A percentile compares a stretch with the other conserved stretches of the same genome.
Evolutionary conservation across 2,888 invertebrate species (phyloP).

Genomic region (Sesia bembeciformis): DNA sequence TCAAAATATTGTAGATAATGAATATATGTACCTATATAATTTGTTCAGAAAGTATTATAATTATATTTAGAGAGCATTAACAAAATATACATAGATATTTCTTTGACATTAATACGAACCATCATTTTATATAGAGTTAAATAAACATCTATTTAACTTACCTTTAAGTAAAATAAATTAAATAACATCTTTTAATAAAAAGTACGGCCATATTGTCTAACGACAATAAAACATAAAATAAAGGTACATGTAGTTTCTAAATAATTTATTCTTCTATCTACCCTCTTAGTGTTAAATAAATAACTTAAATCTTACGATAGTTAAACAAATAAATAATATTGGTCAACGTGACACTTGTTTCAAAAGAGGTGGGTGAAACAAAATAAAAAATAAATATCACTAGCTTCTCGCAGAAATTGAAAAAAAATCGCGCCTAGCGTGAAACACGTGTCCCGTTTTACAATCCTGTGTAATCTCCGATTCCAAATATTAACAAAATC

Average conservation of each 20-base stretch:
- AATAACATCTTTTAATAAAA: slow-evolving; percentile 46
- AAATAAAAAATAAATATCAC: slow-evolving; percentile 3
- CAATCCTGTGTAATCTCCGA: neutral
- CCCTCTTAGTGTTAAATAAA: neutral
- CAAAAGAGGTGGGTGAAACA: slow-evolving; percentile 5
- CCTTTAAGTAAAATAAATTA: slow-evolving; percentile 3
- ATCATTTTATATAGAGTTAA: no score
- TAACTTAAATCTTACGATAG: slow-evolving; percentile 7
- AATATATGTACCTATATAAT: no score
- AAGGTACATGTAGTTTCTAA: neutral
- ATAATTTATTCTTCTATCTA: neutral
- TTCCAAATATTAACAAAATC: no score
- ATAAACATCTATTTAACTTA: no score
- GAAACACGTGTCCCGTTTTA: slow-evolving; percentile 5
- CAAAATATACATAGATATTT: no score
- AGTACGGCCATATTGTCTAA: slow-evolving; percentile 21
- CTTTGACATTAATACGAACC: no score
- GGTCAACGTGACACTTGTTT: slow-evolving; percentile 6
- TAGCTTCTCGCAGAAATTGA: neutral
- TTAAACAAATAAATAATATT: slow-evolving; percentile 6
- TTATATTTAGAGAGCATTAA: no score
- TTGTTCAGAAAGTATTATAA: no score
- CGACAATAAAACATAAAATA: neutral
- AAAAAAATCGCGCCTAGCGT: slow-evolving; percentile 1
- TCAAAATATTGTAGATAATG: no score